These are phyloP conservation scores for Drepanosiphum platanoidis DNA, from an alignment of 2,888 invertebrate genomes.

Conservation along the genomic window DNA sequence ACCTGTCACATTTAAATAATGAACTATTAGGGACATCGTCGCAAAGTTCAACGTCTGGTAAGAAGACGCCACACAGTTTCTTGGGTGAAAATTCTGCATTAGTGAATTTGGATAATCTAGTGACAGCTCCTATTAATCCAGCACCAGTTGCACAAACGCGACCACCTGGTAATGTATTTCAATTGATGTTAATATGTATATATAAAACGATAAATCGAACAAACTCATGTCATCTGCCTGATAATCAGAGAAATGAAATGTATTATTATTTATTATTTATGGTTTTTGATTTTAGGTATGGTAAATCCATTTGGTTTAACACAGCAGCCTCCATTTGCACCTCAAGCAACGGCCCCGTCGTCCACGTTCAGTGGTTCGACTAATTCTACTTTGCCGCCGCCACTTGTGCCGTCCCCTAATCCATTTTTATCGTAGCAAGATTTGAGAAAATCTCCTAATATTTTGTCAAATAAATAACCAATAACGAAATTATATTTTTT, in stretches of 20 bases:
- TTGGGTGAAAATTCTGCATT: slow-evolving; percentile 96
- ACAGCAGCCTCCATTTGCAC: slow-evolving; percentile 50
- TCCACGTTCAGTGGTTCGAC: slow-evolving; percentile 53
- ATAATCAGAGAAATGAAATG: too few relatives aligned
- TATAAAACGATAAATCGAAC: too few relatives aligned
- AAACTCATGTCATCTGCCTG: too few relatives aligned
- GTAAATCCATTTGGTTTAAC: slow-evolving; percentile 63
- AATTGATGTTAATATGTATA: too few relatives aligned
- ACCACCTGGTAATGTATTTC: slow-evolving; percentile 63
- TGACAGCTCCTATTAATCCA: slow-evolving; percentile 71
- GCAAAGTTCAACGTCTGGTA: slow-evolving; percentile 68
- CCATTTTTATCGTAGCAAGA: slow-evolving; percentile 74
- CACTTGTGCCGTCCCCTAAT: slow-evolving; percentile 69
- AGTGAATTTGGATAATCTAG: slow-evolving; percentile 97
- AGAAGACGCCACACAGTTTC: slow-evolving; percentile 95
- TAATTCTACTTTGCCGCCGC: slow-evolving; percentile 64
- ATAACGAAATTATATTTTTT: slow-evolving; percentile 49
- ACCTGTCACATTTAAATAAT: slow-evolving; percentile 74
- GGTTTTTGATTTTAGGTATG: slow-evolving; percentile 43
- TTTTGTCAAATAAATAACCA: slow-evolving; percentile 33
- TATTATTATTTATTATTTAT: neutral
- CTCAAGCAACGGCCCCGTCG: slow-evolving; percentile 61
- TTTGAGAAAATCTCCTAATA: neutral
- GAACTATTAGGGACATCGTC: slow-evolving; percentile 66
- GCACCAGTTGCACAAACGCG: slow-evolving; percentile 66